Conservation (phyloP, 2,888 invertebrate genomes). For the Trachelus iudaicus region DNA sequence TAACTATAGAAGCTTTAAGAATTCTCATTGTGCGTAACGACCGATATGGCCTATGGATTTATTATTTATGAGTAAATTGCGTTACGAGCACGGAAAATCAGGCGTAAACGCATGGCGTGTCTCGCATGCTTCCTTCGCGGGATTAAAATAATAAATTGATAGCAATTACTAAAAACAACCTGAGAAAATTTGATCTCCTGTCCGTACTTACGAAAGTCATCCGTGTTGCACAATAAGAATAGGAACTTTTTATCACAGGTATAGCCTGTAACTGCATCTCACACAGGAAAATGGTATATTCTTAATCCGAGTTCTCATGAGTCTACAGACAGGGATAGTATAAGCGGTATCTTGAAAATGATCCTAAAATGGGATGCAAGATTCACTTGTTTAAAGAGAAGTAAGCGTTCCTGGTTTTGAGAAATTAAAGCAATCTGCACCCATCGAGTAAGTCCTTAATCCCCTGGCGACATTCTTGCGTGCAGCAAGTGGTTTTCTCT, state of each 20-base stretch:
- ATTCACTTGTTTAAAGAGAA: not conserved
- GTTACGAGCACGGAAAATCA: not conserved
- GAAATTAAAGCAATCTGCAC: constrained; percentile 29
- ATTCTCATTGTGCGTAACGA: not conserved
- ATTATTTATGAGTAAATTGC: not conserved
- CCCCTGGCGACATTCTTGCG: constrained; percentile 27
- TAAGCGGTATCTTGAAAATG: not conserved
- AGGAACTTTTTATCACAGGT: not conserved
- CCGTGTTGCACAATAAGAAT: not conserved
- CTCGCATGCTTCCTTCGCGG: not conserved
- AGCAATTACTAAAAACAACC: not conserved
- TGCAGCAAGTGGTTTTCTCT: not conserved
- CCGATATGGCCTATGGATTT: not conserved
- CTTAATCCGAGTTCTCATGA: not conserved
- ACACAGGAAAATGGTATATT: not conserved
- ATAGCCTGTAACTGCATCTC: not conserved
- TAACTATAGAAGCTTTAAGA: not conserved
- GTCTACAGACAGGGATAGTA: not conserved
- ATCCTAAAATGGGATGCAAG: not conserved
- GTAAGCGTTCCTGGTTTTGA: constrained; percentile 14
- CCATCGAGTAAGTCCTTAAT: constrained; percentile 29
- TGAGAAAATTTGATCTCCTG: not conserved
- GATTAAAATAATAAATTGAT: not conserved
- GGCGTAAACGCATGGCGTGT: not conserved
- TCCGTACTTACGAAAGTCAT: not conserved